Percentiles rank a stretch among this genome's conserved stretches.
Conservation (phyloP, 2,888 invertebrate genomes). For the Tenthredo notha region DNA sequence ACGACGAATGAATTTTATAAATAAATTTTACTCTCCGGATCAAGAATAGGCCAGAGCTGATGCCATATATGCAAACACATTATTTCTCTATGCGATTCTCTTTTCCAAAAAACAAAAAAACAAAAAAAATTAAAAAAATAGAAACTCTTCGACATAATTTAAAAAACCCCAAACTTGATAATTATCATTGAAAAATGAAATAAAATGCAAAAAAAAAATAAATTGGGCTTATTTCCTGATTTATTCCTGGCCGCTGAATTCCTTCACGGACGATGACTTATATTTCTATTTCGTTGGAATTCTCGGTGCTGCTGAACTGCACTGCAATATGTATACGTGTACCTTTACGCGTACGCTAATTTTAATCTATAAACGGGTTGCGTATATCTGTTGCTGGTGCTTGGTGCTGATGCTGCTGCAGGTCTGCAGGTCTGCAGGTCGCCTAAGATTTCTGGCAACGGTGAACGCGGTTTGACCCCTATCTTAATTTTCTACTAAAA, state of each 20-base stretch:
- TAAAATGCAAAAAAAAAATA: too few species aligned
- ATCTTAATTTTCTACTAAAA: conserved; percentile 46
- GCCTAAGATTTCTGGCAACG: conserved; percentile 48
- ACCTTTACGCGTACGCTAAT: neutral
- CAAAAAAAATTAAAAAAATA: neutral
- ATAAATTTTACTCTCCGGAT: conserved; percentile 31
- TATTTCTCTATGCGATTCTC: neutral
- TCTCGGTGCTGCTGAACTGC: neutral
- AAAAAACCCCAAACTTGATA: neutral
- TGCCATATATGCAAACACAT: neutral
- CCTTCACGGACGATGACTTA: conserved; percentile 10
- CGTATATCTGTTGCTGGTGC: neutral
- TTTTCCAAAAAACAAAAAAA: neutral
- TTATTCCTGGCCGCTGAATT: neutral
- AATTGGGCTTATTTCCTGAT: neutral
- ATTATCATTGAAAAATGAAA: neutral
- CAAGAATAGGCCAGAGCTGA: neutral
- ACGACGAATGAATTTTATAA: conserved; percentile 46
- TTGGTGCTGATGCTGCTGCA: too few species aligned
- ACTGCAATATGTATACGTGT: neutral
- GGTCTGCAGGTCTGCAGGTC: conserved; percentile 2
- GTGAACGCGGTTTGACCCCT: conserved; percentile 43
- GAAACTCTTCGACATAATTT: neutral
- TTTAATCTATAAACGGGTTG: conserved; percentile 24
- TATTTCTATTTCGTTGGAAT: neutral